Evolutionary conservation across 2,888 invertebrate genomes (phyloP).

Genomic region (Tetranychus truncatus): DNA sequence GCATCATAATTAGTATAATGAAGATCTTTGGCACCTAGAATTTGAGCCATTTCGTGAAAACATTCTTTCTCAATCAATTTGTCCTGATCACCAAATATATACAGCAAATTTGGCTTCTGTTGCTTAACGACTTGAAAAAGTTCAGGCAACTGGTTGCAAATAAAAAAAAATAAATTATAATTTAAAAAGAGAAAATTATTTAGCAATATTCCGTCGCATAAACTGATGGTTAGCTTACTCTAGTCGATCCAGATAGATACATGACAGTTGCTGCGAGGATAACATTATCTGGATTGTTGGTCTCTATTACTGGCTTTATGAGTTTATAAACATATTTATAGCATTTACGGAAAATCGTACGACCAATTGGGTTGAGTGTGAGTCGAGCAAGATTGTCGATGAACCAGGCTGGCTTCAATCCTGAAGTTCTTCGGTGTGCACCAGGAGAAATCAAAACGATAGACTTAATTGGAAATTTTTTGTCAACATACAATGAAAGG

Average conservation of each 20-base stretch:
- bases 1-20: slow-evolving; percentile 18
- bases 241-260: background rate
- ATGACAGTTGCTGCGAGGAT: slow-evolving; percentile 22
- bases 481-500: background rate
- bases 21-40: slow-evolving; percentile 20
- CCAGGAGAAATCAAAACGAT: slow-evolving; percentile 14
- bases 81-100: slow-evolving; percentile 24
- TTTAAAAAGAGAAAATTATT: background rate
- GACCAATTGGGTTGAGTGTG: slow-evolving; percentile 15
- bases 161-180: background rate
- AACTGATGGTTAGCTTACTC: background rate
- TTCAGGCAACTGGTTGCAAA: background rate
- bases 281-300: slow-evolving; percentile 22
- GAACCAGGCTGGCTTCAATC: slow-evolving; percentile 16
- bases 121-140: slow-evolving; percentile 5
- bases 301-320: background rate
- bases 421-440: slow-evolving; percentile 16
- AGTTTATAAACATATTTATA: background rate
- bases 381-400: slow-evolving; percentile 13
- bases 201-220: background rate
- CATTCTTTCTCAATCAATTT: slow-evolving; percentile 21
- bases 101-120: slow-evolving; percentile 21
- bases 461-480: background rate
- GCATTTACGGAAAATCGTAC: background rate
- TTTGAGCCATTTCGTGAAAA: slow-evolving; percentile 21